Conservation (phyloP, 2,888 invertebrate species). For the Napeogenes sylphis region DNA sequence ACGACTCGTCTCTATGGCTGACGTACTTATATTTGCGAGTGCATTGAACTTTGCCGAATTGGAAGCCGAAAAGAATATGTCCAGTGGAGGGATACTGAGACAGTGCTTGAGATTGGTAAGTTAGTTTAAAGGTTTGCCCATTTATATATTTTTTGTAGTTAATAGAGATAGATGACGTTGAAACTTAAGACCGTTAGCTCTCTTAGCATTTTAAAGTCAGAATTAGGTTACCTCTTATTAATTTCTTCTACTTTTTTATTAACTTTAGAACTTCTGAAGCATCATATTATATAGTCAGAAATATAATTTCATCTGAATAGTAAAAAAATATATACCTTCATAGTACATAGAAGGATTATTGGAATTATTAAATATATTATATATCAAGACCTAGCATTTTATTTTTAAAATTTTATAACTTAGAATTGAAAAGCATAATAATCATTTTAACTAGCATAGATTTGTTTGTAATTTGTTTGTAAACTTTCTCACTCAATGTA, state of each 20-base stretch:
- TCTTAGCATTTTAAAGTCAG: no score
- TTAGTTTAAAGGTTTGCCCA: conserved; percentile 23
- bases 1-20: conserved; percentile 98
- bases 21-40: conserved; percentile 98
- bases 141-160: neutral
- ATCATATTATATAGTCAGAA: neutral
- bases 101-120: conserved; percentile 96
- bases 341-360: conserved; percentile 30
- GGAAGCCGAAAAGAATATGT: conserved; percentile 99
- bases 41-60: conserved; percentile 98
- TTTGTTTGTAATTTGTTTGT: no score
- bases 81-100: conserved; percentile 97
- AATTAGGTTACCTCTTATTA: no score
- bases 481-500: no score
- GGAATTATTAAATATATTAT: neutral
- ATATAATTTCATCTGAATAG: conserved; percentile 1
- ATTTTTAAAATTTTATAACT: no score
- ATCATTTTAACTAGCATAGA: no score
- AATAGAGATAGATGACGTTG: neutral
- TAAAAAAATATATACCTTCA: conserved; percentile 27
- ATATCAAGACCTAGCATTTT: no score
- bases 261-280: neutral
- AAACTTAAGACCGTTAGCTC: no score
- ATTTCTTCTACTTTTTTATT: neutral
- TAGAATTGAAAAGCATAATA: no score